A percentile compares a stretch with the other conserved stretches of the same genome.
phyloP scores from a whole-genome alignment of 2,797 vertebrate genomes.

The Pygocentrus nattereri region DNA sequence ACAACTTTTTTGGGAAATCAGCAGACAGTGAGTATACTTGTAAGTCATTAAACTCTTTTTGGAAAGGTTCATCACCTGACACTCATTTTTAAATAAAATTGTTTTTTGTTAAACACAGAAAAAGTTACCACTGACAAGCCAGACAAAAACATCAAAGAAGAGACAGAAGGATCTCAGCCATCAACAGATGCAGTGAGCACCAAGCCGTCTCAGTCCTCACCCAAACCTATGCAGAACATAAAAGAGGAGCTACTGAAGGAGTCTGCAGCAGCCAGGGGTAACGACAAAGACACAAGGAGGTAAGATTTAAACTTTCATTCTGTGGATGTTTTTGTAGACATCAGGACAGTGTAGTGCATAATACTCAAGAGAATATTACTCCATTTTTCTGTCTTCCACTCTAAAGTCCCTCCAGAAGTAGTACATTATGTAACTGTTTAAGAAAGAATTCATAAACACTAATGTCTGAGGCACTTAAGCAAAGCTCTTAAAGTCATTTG shows the following conservation, averaged over 20 bases:
- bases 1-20: conserved; percentile 89
- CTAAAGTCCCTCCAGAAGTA: background rate
- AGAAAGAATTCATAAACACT: background rate
- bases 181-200: conserved; percentile 50
- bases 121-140: conserved; percentile 76
- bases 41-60: conserved; percentile 36
- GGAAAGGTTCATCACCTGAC: background rate
- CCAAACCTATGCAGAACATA: conserved; percentile 50
- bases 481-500: too few species aligned
- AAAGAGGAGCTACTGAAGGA: conserved; percentile 61
- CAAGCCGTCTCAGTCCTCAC: conserved; percentile 35
- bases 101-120: conserved; percentile 59
- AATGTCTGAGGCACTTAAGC: too few species aligned
- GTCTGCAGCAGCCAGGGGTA: conserved; percentile 55
- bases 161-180: conserved; percentile 64
- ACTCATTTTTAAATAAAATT: too few species aligned
- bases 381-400: background rate
- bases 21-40: conserved; percentile 82
- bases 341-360: too few species aligned
- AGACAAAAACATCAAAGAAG: conserved; percentile 80
- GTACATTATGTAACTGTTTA: background rate
- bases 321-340: background rate
- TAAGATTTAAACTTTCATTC: conserved; percentile 45
- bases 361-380: too few species aligned
- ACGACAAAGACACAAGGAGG: conserved; percentile 65